These are phyloP conservation scores for Notolabrus celidotus DNA, from an alignment of 2,797 vertebrate species.

Conservation along the genomic window DNA sequence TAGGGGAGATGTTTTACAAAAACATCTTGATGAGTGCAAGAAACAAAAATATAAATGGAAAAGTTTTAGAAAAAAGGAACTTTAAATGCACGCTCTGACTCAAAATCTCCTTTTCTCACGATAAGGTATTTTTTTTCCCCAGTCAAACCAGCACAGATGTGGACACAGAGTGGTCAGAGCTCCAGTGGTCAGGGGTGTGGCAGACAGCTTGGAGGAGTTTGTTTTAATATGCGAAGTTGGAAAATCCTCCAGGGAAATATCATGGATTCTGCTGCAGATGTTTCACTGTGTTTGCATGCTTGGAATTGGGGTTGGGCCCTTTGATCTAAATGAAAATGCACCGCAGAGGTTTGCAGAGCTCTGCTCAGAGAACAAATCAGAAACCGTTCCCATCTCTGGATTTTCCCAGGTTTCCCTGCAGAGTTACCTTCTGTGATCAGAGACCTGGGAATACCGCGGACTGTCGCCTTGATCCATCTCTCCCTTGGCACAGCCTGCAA, in stretches of 20 bases:
- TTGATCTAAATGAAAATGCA: slow-evolving; percentile 81
- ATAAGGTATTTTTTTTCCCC: slow-evolving; percentile 60
- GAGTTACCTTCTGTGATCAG: slow-evolving; percentile 76
- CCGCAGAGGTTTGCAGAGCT: slow-evolving; percentile 72
- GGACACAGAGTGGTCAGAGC: slow-evolving; percentile 64
- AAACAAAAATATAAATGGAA: no score
- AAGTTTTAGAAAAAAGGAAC: slow-evolving; percentile 3
- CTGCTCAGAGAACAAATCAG: slow-evolving; percentile 53
- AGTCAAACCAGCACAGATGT: slow-evolving; percentile 65
- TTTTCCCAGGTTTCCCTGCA: slow-evolving; percentile 73
- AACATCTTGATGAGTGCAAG: no score
- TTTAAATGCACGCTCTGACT: background rate
- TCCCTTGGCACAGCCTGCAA: slow-evolving; percentile 67
- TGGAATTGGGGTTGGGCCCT: slow-evolving; percentile 79
- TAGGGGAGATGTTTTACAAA: no score
- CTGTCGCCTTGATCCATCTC: slow-evolving; percentile 72
- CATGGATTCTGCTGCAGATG: slow-evolving; percentile 80
- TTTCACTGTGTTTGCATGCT: slow-evolving; percentile 76
- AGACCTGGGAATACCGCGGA: slow-evolving; percentile 70
- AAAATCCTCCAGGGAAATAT: slow-evolving; percentile 72
- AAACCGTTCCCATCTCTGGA: slow-evolving; percentile 56
- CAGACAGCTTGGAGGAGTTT: slow-evolving; percentile 64
- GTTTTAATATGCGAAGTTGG: slow-evolving; percentile 76
- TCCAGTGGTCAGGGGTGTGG: slow-evolving; percentile 74
- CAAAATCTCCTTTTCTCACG: slow-evolving; percentile 47